Conservation (phyloP, 2,797 vertebrate genomes). For the Sebastes minor region DNA sequence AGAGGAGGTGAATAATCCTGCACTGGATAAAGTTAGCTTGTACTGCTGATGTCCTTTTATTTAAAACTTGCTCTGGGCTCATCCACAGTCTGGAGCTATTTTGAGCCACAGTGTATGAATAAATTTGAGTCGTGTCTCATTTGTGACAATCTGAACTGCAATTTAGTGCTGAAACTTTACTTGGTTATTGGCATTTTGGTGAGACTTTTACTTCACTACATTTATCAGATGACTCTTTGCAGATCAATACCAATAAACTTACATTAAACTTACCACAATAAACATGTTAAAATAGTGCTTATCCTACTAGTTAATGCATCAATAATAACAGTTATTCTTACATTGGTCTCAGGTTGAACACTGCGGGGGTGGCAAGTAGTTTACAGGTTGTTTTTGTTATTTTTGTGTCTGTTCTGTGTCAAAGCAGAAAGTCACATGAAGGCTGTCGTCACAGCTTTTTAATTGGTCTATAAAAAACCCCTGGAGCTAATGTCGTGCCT, state of each 20-base stretch:
- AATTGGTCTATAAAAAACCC: constrained; percentile 39
- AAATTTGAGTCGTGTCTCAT: constrained; percentile 21
- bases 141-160: constrained; percentile 2
- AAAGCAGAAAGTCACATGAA: constrained; percentile 9
- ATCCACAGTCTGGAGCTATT: constrained; percentile 21
- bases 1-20: background rate
- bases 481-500: background rate
- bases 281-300: background rate
- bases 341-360: background rate
- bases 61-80: constrained; percentile 32
- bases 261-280: no score
- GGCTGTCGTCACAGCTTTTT: constrained; percentile 12
- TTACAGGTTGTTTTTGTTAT: constrained; percentile 1
- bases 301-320: background rate
- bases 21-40: background rate
- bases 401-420: constrained; percentile 25
- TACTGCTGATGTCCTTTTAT: constrained; percentile 17
- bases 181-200: background rate
- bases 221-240: no score
- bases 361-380: background rate
- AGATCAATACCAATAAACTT: no score
- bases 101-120: constrained; percentile 14
- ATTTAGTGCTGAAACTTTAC: background rate
- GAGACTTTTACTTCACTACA: background rate
- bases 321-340: background rate